Evolutionary conservation across 2,888 invertebrate genomes (phyloP).

Genomic region (Ephialtes manifestator): DNA sequence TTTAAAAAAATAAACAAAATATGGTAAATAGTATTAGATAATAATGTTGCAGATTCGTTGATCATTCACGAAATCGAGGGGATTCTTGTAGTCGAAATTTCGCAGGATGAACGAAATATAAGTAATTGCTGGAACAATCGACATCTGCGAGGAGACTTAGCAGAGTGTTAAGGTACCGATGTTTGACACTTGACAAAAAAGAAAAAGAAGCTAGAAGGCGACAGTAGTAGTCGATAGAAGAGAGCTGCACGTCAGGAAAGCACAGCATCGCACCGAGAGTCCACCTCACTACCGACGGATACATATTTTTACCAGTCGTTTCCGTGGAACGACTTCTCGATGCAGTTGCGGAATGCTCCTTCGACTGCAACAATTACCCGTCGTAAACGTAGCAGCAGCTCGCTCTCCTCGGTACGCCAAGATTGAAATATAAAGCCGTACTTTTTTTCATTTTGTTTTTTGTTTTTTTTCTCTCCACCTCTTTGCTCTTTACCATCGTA

Average conservation of each 20-base stretch:
- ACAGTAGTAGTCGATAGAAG: constrained; percentile 30
- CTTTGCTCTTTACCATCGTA: constrained; percentile 27
- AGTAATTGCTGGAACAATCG: constrained; percentile 3
- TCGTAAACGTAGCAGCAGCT: constrained; percentile 80
- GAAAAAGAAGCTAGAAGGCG: neutral
- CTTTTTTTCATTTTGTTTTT: constrained; percentile 39
- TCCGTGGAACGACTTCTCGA: constrained; percentile 76
- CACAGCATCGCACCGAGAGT: constrained; percentile 44
- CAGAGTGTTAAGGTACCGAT: neutral
- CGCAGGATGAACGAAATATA: neutral
- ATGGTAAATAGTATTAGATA: too few relatives aligned
- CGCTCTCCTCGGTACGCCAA: constrained; percentile 70
- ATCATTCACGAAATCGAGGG: constrained; percentile 4
- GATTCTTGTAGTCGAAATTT: constrained; percentile 17
- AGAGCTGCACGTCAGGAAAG: constrained; percentile 20
- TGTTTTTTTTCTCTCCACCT: constrained; percentile 2
- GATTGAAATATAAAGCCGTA: constrained; percentile 82
- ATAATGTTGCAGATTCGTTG: neutral
- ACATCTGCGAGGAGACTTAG: neutral
- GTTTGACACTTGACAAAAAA: neutral
- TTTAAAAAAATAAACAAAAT: too few relatives aligned
- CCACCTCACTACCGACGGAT: constrained; percentile 57
- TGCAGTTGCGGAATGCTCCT: constrained; percentile 71
- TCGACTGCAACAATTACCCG: constrained; percentile 82
- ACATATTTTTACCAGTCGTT: constrained; percentile 78